Conservation (phyloP, 2,113 vertebrate genomes). For the Phyllostomus discolor region DNA sequence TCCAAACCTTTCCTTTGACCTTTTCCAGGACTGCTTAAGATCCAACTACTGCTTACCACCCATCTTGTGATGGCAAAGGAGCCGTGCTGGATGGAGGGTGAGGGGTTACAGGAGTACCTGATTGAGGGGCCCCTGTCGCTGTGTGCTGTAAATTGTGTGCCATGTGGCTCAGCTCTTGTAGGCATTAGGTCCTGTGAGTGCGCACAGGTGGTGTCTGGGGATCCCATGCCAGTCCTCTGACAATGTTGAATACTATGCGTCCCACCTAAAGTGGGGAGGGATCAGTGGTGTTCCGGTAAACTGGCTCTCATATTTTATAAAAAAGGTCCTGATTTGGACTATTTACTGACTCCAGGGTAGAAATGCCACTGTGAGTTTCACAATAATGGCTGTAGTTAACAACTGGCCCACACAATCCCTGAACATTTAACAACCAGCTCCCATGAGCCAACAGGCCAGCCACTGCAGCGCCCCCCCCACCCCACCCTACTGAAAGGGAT, state of each 20-base stretch:
- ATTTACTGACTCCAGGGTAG: neutral
- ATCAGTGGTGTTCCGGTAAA: neutral
- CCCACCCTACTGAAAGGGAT: neutral
- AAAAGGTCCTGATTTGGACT: neutral
- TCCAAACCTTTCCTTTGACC: neutral
- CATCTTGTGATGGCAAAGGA: neutral
- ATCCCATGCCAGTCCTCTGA: neutral
- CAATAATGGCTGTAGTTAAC: neutral
- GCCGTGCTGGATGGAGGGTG: rapidly evolving
- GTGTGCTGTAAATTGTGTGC: neutral
- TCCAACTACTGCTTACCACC: neutral
- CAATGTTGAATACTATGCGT: neutral
- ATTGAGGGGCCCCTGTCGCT: rapidly evolving
- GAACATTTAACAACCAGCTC: neutral
- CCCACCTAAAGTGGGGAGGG: rapidly evolving
- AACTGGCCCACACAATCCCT: neutral
- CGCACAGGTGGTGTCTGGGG: no score
- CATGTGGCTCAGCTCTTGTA: rapidly evolving
- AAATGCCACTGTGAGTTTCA: neutral
- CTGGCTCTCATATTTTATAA: neutral
- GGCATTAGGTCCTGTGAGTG: neutral
- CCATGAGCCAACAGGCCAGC: neutral
- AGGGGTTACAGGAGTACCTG: neutral
- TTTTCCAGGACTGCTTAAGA: neutral
- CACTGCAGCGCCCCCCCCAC: neutral